Evolutionary conservation across 37 sponge, comb jelly and placozoan species (phyloP).

Genomic region (Cladorhizidae sp.): DNA sequence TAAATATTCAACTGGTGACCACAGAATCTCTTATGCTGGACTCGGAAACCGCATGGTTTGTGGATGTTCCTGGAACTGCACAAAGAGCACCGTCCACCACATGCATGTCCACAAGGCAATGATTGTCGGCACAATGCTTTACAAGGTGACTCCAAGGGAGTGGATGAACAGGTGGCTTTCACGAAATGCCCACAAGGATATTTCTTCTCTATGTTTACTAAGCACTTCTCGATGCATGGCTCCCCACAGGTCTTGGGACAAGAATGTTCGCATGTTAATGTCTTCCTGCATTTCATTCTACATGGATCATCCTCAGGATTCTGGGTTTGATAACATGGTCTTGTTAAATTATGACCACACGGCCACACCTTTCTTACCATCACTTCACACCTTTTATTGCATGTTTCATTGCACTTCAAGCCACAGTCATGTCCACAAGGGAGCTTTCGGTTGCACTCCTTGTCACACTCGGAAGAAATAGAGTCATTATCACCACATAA

Average conservation of each 20-base stretch:
- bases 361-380: constrained; percentile 29
- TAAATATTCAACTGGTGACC: constrained; percentile 23
- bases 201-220: not conserved
- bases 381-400: constrained; percentile 31
- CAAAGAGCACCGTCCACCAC: constrained; percentile 53
- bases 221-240: constrained; percentile 18
- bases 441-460: constrained; percentile 29
- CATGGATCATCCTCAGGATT: constrained; percentile 7
- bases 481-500: not conserved
- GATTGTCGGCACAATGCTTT: constrained; percentile 16
- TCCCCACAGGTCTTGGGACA: constrained; percentile 56
- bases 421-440: constrained; percentile 53
- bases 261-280: constrained; percentile 68
- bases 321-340: constrained; percentile 13
- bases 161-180: constrained; percentile 7
- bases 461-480: constrained; percentile 23
- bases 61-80: constrained; percentile 30
- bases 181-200: constrained; percentile 46
- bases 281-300: constrained; percentile 31
- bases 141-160: constrained; percentile 8
- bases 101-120: constrained; percentile 72
- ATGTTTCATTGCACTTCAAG: constrained; percentile 51
- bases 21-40: constrained; percentile 25
- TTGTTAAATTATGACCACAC: constrained; percentile 62
- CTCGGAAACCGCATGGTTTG: constrained; percentile 13